Evolutionary conservation across 2,113 vertebrate genomes (phyloP).

Genomic region (Symphodus melops): DNA sequence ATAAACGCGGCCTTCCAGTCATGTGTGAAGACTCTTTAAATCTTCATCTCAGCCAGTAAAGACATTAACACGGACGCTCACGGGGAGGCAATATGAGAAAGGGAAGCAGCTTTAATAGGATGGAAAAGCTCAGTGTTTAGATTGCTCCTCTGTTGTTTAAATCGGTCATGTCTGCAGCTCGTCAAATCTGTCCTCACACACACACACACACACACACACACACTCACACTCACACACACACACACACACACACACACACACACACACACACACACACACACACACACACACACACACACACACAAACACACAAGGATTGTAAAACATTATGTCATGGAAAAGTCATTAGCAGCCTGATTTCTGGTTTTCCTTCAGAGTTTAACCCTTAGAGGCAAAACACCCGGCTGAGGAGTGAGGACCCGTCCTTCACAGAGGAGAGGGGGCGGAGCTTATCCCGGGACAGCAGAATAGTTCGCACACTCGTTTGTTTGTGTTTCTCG

Average conservation of each 20-base stretch:
- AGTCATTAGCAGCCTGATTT: not conserved
- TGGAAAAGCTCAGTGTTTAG: not conserved
- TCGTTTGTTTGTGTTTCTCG: no score
- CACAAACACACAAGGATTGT: not conserved
- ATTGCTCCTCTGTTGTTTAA: not conserved
- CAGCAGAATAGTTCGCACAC: no score
- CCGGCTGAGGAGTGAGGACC: no score
- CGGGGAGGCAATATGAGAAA: not conserved
- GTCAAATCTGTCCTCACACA: not conserved
- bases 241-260: no score
- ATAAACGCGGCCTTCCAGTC: not conserved
- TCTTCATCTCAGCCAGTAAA: not conserved
- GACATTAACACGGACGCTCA: not conserved
- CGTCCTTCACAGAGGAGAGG: not conserved
- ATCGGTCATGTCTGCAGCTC: conserved; percentile 2
- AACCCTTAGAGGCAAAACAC: not conserved
- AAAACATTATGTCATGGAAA: conserved; percentile 9
- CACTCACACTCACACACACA: no score
- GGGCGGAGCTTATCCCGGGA: no score
- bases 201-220: no score
- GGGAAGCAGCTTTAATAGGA: not conserved
- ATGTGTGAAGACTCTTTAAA: no score
- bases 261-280: no score
- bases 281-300: no score
- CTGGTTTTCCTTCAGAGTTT: not conserved